Percentiles rank a stretch among this genome's conserved stretches.
Evolutionary conservation across 2,113 vertebrate species (phyloP).

Genomic region (Proteles cristata): DNA sequence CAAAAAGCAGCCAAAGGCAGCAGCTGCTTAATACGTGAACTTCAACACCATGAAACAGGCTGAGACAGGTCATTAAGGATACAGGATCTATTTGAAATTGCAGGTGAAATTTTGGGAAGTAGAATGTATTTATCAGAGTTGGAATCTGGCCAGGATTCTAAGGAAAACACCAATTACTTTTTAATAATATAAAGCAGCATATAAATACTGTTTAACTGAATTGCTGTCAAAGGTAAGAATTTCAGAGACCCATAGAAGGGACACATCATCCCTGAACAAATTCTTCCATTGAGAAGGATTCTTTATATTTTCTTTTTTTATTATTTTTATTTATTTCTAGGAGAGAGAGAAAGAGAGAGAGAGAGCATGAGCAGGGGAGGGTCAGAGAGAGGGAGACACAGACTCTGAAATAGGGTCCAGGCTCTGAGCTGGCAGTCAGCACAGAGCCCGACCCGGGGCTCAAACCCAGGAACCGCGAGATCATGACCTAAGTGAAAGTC

Average conservation of each 20-base stretch:
- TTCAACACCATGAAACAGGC: slow-evolving; percentile 66
- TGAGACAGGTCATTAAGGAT: slow-evolving; percentile 68
- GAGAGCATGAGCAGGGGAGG: too few species aligned
- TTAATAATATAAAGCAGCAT: slow-evolving; percentile 68
- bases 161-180: slow-evolving; percentile 69
- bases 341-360: too few species aligned
- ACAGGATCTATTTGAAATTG: slow-evolving; percentile 66
- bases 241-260: slow-evolving; percentile 53
- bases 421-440: too few species aligned
- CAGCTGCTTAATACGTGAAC: slow-evolving; percentile 68
- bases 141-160: slow-evolving; percentile 69
- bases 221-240: slow-evolving; percentile 66
- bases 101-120: slow-evolving; percentile 71
- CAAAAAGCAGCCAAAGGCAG: slow-evolving; percentile 28
- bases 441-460: too few species aligned
- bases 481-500: too few species aligned
- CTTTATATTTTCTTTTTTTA: background rate
- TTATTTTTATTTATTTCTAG: too few species aligned
- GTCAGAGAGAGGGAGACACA: too few species aligned
- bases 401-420: too few species aligned
- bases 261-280: slow-evolving; percentile 26
- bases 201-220: slow-evolving; percentile 71
- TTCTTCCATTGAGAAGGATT: slow-evolving; percentile 32
- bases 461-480: too few species aligned
- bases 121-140: slow-evolving; percentile 80